Evolutionary conservation across 2,797 vertebrate genomes (phyloP).

Genomic region (Benthosema pterotum): DNA sequence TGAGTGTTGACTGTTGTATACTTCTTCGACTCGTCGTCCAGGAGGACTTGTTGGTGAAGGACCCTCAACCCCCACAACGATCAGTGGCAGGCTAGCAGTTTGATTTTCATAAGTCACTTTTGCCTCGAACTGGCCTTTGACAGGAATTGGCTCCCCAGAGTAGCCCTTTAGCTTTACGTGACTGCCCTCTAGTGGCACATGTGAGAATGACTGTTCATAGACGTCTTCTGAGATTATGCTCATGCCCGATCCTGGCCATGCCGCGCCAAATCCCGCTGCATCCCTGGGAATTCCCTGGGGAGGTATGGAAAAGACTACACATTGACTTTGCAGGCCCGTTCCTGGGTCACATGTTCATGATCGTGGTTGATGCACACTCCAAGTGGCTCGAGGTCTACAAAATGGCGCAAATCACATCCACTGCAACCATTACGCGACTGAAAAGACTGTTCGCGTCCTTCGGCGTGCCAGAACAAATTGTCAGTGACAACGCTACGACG

Average conservation of each 20-base stretch:
- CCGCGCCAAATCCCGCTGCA: too few species aligned
- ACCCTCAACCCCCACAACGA: slow-evolving; percentile 7
- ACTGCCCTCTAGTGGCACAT: background rate
- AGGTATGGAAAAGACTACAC: too few species aligned
- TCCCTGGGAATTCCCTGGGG: too few species aligned
- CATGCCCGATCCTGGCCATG: slow-evolving; percentile 2
- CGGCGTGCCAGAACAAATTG: slow-evolving; percentile 25
- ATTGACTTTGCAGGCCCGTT: too few species aligned
- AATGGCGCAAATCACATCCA: slow-evolving; percentile 20
- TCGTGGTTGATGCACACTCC: slow-evolving; percentile 21
- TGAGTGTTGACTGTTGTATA: slow-evolving; percentile 29
- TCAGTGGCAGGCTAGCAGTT: background rate
- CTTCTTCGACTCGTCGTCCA: slow-evolving; percentile 30
- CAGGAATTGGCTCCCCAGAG: slow-evolving; percentile 12
- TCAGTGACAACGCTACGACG: slow-evolving; percentile 21
- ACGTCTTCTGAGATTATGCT: slow-evolving; percentile 17
- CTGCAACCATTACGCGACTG: slow-evolving; percentile 21
- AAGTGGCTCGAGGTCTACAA: slow-evolving; percentile 29
- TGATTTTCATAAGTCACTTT: background rate
- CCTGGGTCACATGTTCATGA: slow-evolving; percentile 26
- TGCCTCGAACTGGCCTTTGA: slow-evolving; percentile 4
- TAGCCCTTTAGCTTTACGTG: slow-evolving; percentile 16
- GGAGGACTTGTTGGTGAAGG: slow-evolving; percentile 20
- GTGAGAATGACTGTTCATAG: slow-evolving; percentile 2
- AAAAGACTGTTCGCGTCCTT: slow-evolving; percentile 30